Evolutionary conservation across 2,113 vertebrate genomes (phyloP).

Genomic region (Pseudonaja textilis): DNA sequence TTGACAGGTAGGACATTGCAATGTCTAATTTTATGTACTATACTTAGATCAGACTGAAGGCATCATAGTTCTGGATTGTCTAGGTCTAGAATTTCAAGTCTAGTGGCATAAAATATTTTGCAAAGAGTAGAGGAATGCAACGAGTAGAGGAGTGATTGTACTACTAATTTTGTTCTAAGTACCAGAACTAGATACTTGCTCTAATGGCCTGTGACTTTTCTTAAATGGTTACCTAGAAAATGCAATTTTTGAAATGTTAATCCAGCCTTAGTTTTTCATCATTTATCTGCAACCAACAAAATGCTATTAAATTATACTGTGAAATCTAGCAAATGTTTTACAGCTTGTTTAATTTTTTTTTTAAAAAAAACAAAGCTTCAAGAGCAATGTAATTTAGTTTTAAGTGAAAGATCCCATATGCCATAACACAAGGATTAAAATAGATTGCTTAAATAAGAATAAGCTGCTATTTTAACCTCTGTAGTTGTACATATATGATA

Average conservation of each 20-base stretch:
- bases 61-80: no score
- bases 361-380: not conserved
- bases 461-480: not conserved
- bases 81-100: no score
- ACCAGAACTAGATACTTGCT: not conserved
- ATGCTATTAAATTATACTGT: not conserved
- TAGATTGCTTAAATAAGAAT: not conserved
- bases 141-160: not conserved
- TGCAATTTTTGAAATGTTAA: conserved; percentile 15
- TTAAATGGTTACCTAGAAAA: not conserved
- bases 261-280: not conserved
- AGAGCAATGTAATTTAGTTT: not conserved
- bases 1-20: no score
- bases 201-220: not conserved
- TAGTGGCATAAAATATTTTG: no score
- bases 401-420: not conserved
- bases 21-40: no score
- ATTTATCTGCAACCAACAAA: not conserved
- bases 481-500: not conserved
- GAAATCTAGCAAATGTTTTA: not conserved
- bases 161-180: not conserved
- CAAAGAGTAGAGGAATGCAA: no score
- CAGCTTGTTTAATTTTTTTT: not conserved
- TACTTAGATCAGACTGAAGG: no score
- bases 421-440: not conserved